These are phyloP conservation scores for Neolamprologus devosi DNA, from an alignment of 2,113 vertebrate species.

Conservation along the genomic window DNA sequence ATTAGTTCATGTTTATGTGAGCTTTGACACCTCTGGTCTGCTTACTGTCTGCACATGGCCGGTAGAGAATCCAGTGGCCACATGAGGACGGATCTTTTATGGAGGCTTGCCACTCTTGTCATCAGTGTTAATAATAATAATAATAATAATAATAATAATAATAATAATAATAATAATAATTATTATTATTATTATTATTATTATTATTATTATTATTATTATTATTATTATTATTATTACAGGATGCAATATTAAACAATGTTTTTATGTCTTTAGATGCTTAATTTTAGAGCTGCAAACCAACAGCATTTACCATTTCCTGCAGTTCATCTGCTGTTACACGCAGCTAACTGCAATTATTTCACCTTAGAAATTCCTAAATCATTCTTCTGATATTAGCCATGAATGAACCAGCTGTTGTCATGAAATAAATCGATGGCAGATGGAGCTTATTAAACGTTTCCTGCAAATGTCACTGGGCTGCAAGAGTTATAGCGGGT, in stretches of 20 bases:
- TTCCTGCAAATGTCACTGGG: not conserved
- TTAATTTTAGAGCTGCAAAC: not conserved
- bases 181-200: too few relatives aligned
- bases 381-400: not conserved
- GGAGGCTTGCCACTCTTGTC: not conserved
- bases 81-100: not conserved
- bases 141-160: not conserved
- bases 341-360: not conserved
- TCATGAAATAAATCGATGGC: not conserved
- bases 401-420: not conserved
- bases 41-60: constrained; percentile 23
- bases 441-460: not conserved
- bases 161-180: too few relatives aligned
- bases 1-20: too few relatives aligned
- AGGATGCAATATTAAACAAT: not conserved
- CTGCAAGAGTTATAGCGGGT: not conserved
- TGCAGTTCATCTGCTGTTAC: not conserved
- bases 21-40: constrained; percentile 39
- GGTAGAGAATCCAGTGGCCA: not conserved
- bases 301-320: not conserved
- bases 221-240: not conserved
- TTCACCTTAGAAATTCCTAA: not conserved
- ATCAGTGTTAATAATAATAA: not conserved
- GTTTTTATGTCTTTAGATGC: not conserved
- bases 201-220: too few relatives aligned